Percentiles rank a stretch among this genome's conserved stretches.
These are phyloP conservation scores for Porites cylindrica DNA, from an alignment of 92 coral and sea anemone genomes.

Conservation along the genomic window DNA sequence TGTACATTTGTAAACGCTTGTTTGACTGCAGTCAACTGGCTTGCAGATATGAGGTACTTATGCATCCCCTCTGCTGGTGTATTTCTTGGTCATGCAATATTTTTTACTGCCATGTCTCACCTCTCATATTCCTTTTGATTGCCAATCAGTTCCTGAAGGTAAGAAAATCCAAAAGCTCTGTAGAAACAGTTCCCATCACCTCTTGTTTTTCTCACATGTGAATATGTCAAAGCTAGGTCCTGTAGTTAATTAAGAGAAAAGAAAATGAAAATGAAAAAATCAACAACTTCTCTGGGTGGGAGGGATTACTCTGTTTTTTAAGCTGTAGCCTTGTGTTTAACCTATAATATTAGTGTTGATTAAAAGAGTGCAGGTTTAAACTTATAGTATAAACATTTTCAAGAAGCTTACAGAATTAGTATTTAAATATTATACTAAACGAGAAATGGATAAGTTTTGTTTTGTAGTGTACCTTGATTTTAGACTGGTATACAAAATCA, in stretches of 20 bases:
- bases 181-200: slow-evolving; percentile 99
- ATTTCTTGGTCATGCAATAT: neutral
- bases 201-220: slow-evolving; percentile 89
- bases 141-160: slow-evolving; percentile 77
- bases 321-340: no score
- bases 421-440: no score
- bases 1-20: no score
- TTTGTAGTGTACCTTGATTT: slow-evolving; percentile 74
- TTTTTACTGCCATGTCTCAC: slow-evolving; percentile 26
- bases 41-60: no score
- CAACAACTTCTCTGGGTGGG: neutral
- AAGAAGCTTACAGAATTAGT: no score
- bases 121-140: slow-evolving; percentile 93
- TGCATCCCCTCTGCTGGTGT: no score
- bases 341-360: no score
- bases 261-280: no score
- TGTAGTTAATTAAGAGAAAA: slow-evolving; percentile 14
- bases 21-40: no score
- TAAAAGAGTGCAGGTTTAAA: no score
- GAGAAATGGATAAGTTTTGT: neutral
- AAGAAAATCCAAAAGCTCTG: slow-evolving; percentile 97
- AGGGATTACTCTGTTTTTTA: neutral
- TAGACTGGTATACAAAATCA: slow-evolving; percentile 89
- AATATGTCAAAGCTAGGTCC: slow-evolving; percentile 85
- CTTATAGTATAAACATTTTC: no score